These are phyloP conservation scores for Antennarius maculatus DNA, from an alignment of 2,797 vertebrate species.

Conservation along the genomic window DNA sequence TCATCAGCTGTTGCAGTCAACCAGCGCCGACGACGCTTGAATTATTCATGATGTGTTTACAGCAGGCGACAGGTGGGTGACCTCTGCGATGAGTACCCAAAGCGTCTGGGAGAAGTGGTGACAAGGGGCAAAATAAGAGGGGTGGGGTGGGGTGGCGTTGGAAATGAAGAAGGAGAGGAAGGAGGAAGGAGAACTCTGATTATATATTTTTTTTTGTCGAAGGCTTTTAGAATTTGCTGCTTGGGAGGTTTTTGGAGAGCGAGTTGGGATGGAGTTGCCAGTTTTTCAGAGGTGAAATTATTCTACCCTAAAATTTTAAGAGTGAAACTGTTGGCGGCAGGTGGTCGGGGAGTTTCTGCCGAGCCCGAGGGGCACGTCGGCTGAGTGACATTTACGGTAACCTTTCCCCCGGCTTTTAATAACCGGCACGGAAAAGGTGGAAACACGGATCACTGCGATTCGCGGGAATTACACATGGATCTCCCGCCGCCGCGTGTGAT, in stretches of 20 bases:
- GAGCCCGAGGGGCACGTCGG: constrained; percentile 44
- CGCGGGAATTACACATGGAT: constrained; percentile 52
- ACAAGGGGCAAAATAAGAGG: constrained; percentile 42
- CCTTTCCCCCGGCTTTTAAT: constrained; percentile 75
- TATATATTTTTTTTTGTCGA: constrained; percentile 28
- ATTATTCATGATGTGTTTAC: constrained; percentile 82
- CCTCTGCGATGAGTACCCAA: constrained; percentile 70
- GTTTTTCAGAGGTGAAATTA: constrained; percentile 20
- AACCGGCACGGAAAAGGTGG: constrained; percentile 56
- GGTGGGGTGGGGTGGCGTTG: background rate
- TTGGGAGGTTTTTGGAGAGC: background rate
- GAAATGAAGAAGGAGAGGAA: constrained; percentile 26
- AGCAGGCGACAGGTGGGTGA: constrained; percentile 73
- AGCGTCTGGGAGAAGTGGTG: constrained; percentile 63
- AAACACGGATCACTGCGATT: constrained; percentile 68
- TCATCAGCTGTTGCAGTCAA: constrained; percentile 74
- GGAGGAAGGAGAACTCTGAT: constrained; percentile 28
- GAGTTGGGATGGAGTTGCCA: background rate
- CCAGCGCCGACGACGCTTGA: constrained; percentile 55
- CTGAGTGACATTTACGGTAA: constrained; percentile 74
- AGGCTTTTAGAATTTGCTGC: constrained; percentile 7
- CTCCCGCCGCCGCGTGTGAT: constrained; percentile 5
- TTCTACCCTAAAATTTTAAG: constrained; percentile 21
- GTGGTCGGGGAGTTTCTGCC: constrained; percentile 32
- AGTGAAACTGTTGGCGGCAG: constrained; percentile 17